Percentiles rank a stretch among this genome's conserved stretches.
These are phyloP conservation scores for Neogale vison DNA, from an alignment of 2,113 vertebrate genomes.

Conservation along the genomic window DNA sequence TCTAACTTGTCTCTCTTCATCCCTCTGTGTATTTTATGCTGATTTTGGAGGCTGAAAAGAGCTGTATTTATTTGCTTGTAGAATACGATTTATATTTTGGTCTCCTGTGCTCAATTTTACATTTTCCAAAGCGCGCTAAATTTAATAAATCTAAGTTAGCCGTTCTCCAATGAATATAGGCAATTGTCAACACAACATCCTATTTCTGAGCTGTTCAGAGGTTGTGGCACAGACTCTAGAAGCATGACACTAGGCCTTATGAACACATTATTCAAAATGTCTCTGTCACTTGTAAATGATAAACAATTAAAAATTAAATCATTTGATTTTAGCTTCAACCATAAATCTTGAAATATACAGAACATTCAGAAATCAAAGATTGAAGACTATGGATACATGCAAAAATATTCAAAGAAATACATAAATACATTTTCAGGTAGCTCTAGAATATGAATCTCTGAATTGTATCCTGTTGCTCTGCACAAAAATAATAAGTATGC, in stretches of 20 bases:
- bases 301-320: not conserved
- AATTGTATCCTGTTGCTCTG: not conserved
- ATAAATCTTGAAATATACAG: conserved; percentile 7
- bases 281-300: conserved; percentile 25
- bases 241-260: not conserved
- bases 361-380: conserved; percentile 1
- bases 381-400: not conserved
- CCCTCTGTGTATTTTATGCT: conserved; percentile 10
- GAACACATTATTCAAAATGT: conserved; percentile 17
- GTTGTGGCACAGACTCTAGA: conserved; percentile 27
- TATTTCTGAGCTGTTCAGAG: conserved; percentile 59
- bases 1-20: conserved; percentile 48
- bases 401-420: conserved; percentile 10
- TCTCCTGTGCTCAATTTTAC: conserved; percentile 56
- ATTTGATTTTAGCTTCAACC: conserved; percentile 15
- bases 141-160: conserved; percentile 77
- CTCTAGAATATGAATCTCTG: not conserved
- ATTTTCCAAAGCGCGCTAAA: conserved; percentile 73
- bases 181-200: conserved; percentile 59
- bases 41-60: conserved; percentile 53
- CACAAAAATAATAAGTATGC: not conserved
- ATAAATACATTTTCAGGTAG: not conserved
- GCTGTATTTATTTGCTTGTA: conserved; percentile 62
- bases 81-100: conserved; percentile 65
- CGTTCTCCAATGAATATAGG: conserved; percentile 60